Evolutionary conservation across 2,888 invertebrate species (phyloP), one percentile per base, ranked within the genome.

Genomic region (Epinotia brunnichana): DNA sequence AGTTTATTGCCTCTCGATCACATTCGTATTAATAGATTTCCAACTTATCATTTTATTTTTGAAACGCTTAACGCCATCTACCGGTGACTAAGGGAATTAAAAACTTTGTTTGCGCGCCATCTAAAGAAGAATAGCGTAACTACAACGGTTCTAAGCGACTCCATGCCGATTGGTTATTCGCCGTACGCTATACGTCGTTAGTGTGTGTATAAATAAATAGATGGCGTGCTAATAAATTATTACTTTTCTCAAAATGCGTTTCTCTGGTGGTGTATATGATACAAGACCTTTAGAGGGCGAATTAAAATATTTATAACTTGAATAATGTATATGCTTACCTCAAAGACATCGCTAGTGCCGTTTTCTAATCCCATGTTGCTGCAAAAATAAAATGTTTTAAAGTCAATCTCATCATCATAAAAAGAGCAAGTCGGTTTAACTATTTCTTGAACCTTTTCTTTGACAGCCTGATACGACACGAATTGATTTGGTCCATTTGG

Each of bases 311-410:
- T 9, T 61, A 53, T 13, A 10, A 11, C 10, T 59, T 51, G 0
- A 4, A 29, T 10, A 35, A 5, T 2, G 17, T 48, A 7, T 69
- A 51, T 60, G n/a, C 68, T 74, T 63, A 74, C 74, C 72, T 74
- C 74, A 64, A 61, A 74, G 13, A 69, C 68, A 29, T 77, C 78
- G 15, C 51, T 70, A 7, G 48, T 76, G 66, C 78, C 81, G 69
- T 82, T 84, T 57, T 81, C 78, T n/a, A 69, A 72, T 0, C 75
- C 81, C 85, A 85, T 86, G 29, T 48, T 81, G 74, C 82, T 84
- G 80, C 2, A 80, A 81, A 76, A 69, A 74, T 73, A 51, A 44
- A 41, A 15, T 60, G 17, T 21, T 2, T 29, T 15, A 56, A 2
- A 56, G 9, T 35, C 35, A 35, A 9, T 35, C 35, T 35, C 9